phyloP scores from a whole-genome alignment of 2,888 invertebrate genomes.

The Oscheius sp. region DNA sequence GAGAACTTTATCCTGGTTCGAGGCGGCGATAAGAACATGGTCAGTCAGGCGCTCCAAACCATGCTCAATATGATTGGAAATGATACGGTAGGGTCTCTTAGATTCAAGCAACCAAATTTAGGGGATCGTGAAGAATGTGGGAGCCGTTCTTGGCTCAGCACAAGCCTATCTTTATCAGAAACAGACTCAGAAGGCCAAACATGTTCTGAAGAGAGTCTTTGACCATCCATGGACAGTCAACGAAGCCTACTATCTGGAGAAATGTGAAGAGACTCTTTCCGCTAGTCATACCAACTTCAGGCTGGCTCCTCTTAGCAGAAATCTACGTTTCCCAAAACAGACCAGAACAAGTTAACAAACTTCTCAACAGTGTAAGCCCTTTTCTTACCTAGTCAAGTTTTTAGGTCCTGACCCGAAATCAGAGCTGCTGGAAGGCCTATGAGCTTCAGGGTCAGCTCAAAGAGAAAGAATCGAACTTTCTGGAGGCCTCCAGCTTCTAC shows the following conservation, averaged over 20 bases:
- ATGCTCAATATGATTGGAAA: conserved; percentile 82
- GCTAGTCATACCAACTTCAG: conserved; percentile 40
- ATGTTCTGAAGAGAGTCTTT: conserved; percentile 83
- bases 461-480: conserved; percentile 91
- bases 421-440: conserved; percentile 79
- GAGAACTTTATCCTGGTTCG: conserved; percentile 86
- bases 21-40: conserved; percentile 84
- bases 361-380: conserved; percentile 77
- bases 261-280: conserved; percentile 77
- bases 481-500: conserved; percentile 86
- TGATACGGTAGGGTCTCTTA: conserved; percentile 75
- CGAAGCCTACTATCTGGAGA: conserved; percentile 93
- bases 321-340: conserved; percentile 86
- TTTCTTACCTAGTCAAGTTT: conserved; percentile 75
- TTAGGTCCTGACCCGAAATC: conserved; percentile 80
- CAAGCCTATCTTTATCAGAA: conserved; percentile 88
- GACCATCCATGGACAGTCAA: conserved; percentile 91
- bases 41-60: conserved; percentile 87
- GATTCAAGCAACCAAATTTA: background rate
- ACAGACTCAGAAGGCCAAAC: conserved; percentile 89
- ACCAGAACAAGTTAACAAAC: conserved; percentile 86
- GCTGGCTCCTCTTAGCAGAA: conserved; percentile 91
- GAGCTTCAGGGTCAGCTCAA: conserved; percentile 87
- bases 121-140: conserved; percentile 78
- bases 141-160: conserved; percentile 87